Conservation (phyloP, 2,888 invertebrate species). For the Xanthorhoe spadicearia region DNA sequence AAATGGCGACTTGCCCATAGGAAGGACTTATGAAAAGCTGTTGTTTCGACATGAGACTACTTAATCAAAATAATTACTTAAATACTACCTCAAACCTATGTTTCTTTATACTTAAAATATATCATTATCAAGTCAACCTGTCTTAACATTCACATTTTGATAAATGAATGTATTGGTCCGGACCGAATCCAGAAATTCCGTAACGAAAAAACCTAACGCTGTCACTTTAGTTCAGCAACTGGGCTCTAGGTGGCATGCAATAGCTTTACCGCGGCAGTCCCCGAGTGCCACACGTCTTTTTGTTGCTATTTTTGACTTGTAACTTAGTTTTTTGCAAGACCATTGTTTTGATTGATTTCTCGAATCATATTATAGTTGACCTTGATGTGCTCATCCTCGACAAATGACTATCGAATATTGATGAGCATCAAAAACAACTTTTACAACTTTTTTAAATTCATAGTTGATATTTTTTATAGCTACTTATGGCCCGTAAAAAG, state of each 20-base stretch:
- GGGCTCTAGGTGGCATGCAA: no score
- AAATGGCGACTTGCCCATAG: slow-evolving; percentile 20
- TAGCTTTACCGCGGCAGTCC: no score
- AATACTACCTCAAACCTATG: background rate
- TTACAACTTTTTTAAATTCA: slow-evolving; percentile 23
- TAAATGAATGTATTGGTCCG: no score
- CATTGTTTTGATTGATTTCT: slow-evolving; percentile 22
- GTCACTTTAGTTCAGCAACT: no score
- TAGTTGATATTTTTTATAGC: slow-evolving; percentile 26
- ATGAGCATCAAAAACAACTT: slow-evolving; percentile 33
- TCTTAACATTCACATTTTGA: no score
- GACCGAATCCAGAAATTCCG: no score
- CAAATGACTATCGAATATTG: slow-evolving; percentile 37
- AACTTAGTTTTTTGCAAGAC: background rate
- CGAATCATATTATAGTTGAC: slow-evolving; percentile 36
- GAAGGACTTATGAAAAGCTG: slow-evolving; percentile 5
- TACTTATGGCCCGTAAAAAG: slow-evolving; percentile 29
- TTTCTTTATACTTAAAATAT: background rate
- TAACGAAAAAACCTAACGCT: no score
- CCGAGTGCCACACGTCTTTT: no score
- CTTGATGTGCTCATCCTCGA: slow-evolving; percentile 37
- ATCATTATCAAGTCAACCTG: background rate
- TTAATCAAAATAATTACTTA: slow-evolving; percentile 21
- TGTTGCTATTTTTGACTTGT: background rate
- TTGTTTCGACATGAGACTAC: slow-evolving; percentile 10